Base-by-base conservation (phyloP, 2,797 vertebrate genomes). In the Crocidura indochinensis region DNA sequence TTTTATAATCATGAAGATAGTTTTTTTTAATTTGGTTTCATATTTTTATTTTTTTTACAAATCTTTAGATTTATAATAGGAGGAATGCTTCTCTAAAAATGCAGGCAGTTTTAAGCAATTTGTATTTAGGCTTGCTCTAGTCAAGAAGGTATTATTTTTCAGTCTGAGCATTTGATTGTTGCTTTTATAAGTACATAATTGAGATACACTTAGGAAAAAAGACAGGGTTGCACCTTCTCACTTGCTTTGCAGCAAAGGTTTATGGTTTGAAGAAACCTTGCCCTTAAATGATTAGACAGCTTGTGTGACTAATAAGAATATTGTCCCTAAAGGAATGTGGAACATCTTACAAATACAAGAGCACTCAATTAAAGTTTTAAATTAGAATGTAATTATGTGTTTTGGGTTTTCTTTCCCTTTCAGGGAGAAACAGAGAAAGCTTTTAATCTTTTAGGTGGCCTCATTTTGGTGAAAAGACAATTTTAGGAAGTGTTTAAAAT, bases 341-440 rank as follows among this genome's bases (percentile, higher is more conserved):
- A 96, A 96, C 91, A 96, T 96, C 93, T 97, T 97, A 96, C 8
- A 74, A 96, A 96, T 95, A 92, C 65, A 95, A 96, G 93, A 97
- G 80, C 88, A 94, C 95, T 97, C 94, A 96, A 97, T 98, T 97
- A 97, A 95, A 93, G 96, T 97, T 97, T 97, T 96, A 97, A 97
- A 97, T 97, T 97, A 96, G 94, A 96, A 92, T 94, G 95, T 94
- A 97, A 97, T 97, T 97, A 95, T 91, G 76, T 96, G 93, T 6
- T 91, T 38, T 87, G 44, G 27, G 9, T 46, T 24, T 38, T 85
- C 31, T 64, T 47, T 38, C 31, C 73, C 82, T 86, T 82, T 95
- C 82, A 92, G 24, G 46, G 75, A 93, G 60, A 87, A 93, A 94
- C 87, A 6, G 79, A 94, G 49, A 93, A 93, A 78, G 77, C 29